Evolutionary conservation across 2,888 invertebrate species (phyloP), one percentile per base, ranked within the genome.

Genomic region (Acheta domesticus): DNA sequence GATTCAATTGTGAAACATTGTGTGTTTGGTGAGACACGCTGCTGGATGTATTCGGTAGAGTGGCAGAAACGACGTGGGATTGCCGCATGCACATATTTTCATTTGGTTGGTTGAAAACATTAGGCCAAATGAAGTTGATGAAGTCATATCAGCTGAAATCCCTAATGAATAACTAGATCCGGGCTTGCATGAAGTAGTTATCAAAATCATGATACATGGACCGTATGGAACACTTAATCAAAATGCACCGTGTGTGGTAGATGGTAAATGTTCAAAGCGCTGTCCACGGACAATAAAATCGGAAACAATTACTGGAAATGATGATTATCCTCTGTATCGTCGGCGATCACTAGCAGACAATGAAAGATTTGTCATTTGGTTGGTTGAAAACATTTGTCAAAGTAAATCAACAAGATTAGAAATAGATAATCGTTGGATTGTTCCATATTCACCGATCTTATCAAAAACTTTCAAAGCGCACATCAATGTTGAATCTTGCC

Each of bases 281-380:
- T 85, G 83, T 81, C 84, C 84, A 80, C 80, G 83, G 78, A 74
- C 23, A 73, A 83, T 85, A 5, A 76, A 79, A 48, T 78, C 82
- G 5, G 84, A 84, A 16, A 85, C 85, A 23, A 81, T 84, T 19
- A 85, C 84, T 20, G 84, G 83, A 75, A 82, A 85, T 77, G 84
- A 85, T 82, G 85, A 85, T 74, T 85, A 84, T 82, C 85, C 85
- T 75, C 80, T 83, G 80, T 85, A 85, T 82, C 82, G 83, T n/a
- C 82, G 84, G 75, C 82, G 84, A 80, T 23, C 23, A 23, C 11
- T 48, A 76, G 74, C 36, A 20, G 48, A 78, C n/a, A 74, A 74
- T 48, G 74, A 48, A 48, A 19, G 74, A 78, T 36, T 74, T 12
- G n/a, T 74, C n/a, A 74, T n/a, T 74, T 74, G 11, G 21, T n/a